Base-by-base conservation (phyloP, 2,888 invertebrate species). In the Parascotia fuliginaria region DNA sequence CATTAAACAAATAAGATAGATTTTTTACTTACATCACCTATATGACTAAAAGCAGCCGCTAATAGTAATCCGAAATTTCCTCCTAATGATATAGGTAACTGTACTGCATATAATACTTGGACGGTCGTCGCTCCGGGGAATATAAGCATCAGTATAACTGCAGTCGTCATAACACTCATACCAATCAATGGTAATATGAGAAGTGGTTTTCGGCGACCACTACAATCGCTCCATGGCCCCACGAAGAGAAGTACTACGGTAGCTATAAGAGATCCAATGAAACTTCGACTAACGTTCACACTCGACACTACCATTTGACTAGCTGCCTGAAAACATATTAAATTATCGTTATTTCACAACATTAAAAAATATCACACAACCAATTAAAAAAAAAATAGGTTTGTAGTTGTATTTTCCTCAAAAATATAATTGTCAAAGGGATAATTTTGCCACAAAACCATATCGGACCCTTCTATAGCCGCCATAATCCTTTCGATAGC, bases 1-100 rank as follows among this genome's bases (percentile, higher is more conserved):
- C n/a, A n/a, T n/a, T n/a, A n/a, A n/a, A n/a, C n/a, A n/a, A n/a
- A n/a, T n/a, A n/a, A n/a, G n/a, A n/a, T n/a, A n/a, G n/a, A 11
- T 0, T 19, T 22, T 31, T 11, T 37, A 89, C 96, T 95, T 59
- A 96, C 95, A 76, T 96, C 96, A 12, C 95, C 95, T 42, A 97
- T 94, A 77, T 96, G 95, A 78, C 95, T 95, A 86, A 96, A 95
- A 36, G 96, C 93, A 0, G 95, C 95, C 87, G 96, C 95, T 55
- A 96, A 93, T 85, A 96, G 93, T 39, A 95, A 92, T 67, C 95
- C 95, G 41, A 95, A 94, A 38, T 95, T 93, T 0, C 95, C 95
- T 22, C 95, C 94, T 22, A 94, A 85, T 47, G 95, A 95, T 92
- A 96, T 95, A 0, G 95, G 95, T 47, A 95, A 83, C 60, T 91